Conservation (phyloP, 2,797 vertebrate species). For the Taenioides sp. region DNA sequence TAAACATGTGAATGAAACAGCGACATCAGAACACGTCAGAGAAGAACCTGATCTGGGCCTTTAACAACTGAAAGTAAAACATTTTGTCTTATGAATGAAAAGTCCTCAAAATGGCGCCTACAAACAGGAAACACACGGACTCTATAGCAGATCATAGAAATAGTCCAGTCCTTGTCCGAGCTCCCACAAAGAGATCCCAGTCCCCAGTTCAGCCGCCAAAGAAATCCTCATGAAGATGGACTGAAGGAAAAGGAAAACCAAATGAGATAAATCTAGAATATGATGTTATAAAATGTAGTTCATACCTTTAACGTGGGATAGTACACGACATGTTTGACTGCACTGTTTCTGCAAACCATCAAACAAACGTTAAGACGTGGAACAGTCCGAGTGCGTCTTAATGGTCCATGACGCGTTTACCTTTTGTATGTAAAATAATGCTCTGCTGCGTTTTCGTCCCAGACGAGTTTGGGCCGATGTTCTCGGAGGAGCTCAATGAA, state of each 20-base stretch:
- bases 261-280: neutral
- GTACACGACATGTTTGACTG: slow-evolving; percentile 86
- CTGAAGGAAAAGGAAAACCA: slow-evolving; percentile 66
- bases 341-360: slow-evolving; percentile 81
- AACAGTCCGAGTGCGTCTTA: neutral
- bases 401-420: slow-evolving; percentile 58
- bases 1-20: no score
- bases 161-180: slow-evolving; percentile 98
- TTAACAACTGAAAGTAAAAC: no score
- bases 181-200: slow-evolving; percentile 96
- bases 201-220: slow-evolving; percentile 89
- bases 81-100: no score
- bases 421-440: slow-evolving; percentile 93
- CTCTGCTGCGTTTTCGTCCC: slow-evolving; percentile 89
- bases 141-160: slow-evolving; percentile 93
- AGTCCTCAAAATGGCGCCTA: no score
- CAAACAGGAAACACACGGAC: no score
- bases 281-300: neutral
- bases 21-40: no score
- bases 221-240: slow-evolving; percentile 87
- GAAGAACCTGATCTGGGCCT: no score
- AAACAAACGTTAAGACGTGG: neutral
- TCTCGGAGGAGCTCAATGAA: slow-evolving; percentile 92
- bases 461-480: slow-evolving; percentile 85
- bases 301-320: slow-evolving; percentile 93